Conservation (phyloP, 23 tunicate species). For the Phallusia fumigata region DNA sequence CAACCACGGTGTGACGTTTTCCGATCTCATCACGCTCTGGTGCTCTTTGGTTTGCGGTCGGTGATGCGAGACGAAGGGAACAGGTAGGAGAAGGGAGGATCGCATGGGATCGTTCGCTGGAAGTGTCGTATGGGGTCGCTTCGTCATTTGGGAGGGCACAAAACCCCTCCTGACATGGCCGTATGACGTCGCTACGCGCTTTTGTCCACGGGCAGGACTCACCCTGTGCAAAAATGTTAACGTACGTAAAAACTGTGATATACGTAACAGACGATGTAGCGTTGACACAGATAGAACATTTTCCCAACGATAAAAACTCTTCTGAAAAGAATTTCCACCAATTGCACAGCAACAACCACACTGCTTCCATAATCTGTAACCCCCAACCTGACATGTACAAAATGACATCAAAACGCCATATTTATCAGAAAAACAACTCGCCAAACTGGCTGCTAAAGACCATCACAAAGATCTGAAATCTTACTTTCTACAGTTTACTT, state of each 20-base stretch:
- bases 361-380: too few relatives aligned
- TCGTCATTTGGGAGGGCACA: neutral
- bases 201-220: conserved; percentile 25
- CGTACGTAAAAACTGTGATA: neutral
- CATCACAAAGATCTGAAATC: too few relatives aligned
- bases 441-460: too few relatives aligned
- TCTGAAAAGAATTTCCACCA: neutral
- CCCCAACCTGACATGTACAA: too few relatives aligned
- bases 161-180: neutral
- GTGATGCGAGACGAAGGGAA: conserved; percentile 30
- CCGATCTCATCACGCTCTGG: neutral
- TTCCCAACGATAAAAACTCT: too few relatives aligned
- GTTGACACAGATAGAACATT: too few relatives aligned
- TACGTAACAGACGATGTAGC: too few relatives aligned
- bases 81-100: conserved; percentile 23
- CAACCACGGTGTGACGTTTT: conserved; percentile 14
- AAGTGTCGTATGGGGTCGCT: conserved; percentile 36
- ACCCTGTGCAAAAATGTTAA: neutral
- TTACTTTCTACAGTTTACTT: too few relatives aligned
- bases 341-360: neutral
- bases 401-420: too few relatives aligned
- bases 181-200: conserved; percentile 28
- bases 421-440: too few relatives aligned
- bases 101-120: neutral
- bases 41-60: neutral